phyloP scores from a whole-genome alignment of 2,797 vertebrate genomes.

The Anniella stebbinsi region DNA sequence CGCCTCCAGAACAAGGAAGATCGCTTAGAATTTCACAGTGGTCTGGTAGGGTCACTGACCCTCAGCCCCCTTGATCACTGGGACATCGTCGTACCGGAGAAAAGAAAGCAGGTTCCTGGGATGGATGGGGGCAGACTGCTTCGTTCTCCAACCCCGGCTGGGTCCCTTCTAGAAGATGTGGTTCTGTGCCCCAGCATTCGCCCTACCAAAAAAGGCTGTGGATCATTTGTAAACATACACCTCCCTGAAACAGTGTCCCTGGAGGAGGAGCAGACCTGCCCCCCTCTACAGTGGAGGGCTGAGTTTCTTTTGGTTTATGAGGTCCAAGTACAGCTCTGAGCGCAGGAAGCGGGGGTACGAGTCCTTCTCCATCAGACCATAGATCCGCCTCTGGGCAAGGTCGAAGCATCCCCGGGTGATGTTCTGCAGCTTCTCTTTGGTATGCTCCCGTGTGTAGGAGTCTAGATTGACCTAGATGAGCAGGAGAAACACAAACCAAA shows the following conservation, averaged over 20 bases:
- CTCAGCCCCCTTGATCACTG: constrained; percentile 39
- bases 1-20: background rate
- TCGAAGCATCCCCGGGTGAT: constrained; percentile 93
- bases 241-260: constrained; percentile 45
- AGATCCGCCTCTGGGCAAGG: constrained; percentile 95
- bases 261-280: background rate
- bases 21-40: constrained; percentile 58
- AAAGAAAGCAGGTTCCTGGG: constrained; percentile 18
- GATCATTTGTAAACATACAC: constrained; percentile 68
- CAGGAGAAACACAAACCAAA: background rate
- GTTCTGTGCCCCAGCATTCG: constrained; percentile 40
- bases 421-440: constrained; percentile 95
- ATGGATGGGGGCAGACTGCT: constrained; percentile 59
- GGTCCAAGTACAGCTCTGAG: constrained; percentile 96
- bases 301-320: constrained; percentile 95
- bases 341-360: constrained; percentile 97
- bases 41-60: constrained; percentile 31
- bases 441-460: constrained; percentile 95
- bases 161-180: background rate
- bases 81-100: constrained; percentile 68
- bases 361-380: constrained; percentile 98
- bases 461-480: constrained; percentile 91
- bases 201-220: constrained; percentile 38
- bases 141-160: constrained; percentile 37
- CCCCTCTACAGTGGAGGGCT: constrained; percentile 84